Evolutionary conservation across 2,797 vertebrate genomes (phyloP).

Genomic region (Alectoris magna): DNA sequence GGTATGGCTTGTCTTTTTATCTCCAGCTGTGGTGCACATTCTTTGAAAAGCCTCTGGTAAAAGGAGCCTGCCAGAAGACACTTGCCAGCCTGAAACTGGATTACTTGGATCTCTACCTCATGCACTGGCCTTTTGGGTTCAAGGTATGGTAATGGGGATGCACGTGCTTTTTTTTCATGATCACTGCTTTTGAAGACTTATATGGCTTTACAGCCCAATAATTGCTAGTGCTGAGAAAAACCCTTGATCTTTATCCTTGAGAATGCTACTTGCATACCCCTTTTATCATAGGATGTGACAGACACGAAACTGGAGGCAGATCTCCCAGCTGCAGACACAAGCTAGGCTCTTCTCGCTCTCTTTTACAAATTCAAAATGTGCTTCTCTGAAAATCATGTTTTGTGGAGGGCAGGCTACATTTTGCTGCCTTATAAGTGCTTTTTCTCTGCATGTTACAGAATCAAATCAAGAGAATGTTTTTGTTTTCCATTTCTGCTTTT

Average conservation of each 20-base stretch:
- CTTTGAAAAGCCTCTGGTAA: conserved; percentile 85
- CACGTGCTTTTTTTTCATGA: neutral
- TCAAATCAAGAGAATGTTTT: neutral
- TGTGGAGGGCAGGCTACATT: neutral
- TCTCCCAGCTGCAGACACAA: neutral
- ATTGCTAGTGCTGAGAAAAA: neutral
- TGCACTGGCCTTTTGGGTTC: conserved; percentile 87
- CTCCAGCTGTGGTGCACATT: conserved; percentile 89
- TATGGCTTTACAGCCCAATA: neutral
- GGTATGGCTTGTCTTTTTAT: neutral
- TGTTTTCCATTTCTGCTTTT: neutral
- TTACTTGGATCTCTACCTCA: conserved; percentile 92
- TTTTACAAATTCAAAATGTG: neutral
- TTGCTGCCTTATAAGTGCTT: neutral
- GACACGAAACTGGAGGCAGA: neutral
- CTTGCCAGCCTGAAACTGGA: conserved; percentile 85
- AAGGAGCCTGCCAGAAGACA: conserved; percentile 84
- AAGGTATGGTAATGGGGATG: conserved; percentile 77
- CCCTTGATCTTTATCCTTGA: neutral
- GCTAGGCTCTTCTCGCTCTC: neutral
- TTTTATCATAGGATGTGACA: neutral
- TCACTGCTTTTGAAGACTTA: neutral
- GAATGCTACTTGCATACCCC: neutral
- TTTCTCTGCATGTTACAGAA: neutral
- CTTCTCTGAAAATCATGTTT: neutral